Base-by-base conservation (phyloP, 2,888 invertebrate genomes). In the Synergus umbraculus region DNA sequence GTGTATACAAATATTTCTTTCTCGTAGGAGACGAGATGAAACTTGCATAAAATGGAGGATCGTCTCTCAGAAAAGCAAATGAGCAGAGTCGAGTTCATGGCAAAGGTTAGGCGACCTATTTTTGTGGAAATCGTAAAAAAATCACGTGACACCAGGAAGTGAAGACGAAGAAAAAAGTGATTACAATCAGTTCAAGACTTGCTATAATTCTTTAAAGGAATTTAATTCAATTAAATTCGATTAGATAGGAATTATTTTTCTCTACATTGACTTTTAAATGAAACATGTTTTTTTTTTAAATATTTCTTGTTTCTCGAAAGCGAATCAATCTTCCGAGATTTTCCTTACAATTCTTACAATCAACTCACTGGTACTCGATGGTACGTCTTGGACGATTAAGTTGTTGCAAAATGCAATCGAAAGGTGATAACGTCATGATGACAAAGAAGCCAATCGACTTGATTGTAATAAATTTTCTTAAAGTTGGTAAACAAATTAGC, bases 1-100 rank as follows among this genome's bases (percentile, higher is more conserved):
- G 49, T 73, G 73, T 73, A 54, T 73, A 54, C 73, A 54, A 73
- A 54, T 69, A 69, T 69, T 37, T 73, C 22, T 73, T 73, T 73
- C 22, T 67, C 4, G 12, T 12, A 66, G 4, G 69, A 49, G 49
- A 49, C 69, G 15, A 69, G 69, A 43, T n/a, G 69, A 49, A 29
- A 69, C 49, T 49, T 46, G 22, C 49, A 29, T 69, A 37, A 73
- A 73, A 73, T 29, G 37, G 37, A 37, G 73, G 49, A 54, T n/a
- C 54, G n/a, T 73, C 37, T 73, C 49, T 73, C 54, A 54, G 73
- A 73, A 54, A 73, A 54, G 49, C 54, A 73, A 54, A 73, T 73
- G 73, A 73, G 73, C 37, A 15, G 49, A 69, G 49, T 69, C 69
- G 46, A 69, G 69, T 69, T 69, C 49, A 37, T 73, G 49, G 37